A percentile compares a stretch with the other conserved stretches of the same genome.
These are phyloP conservation scores for Zaprionus gabonicus DNA, from an alignment of 1,140 invertebrate species.

Conservation along the genomic window DNA sequence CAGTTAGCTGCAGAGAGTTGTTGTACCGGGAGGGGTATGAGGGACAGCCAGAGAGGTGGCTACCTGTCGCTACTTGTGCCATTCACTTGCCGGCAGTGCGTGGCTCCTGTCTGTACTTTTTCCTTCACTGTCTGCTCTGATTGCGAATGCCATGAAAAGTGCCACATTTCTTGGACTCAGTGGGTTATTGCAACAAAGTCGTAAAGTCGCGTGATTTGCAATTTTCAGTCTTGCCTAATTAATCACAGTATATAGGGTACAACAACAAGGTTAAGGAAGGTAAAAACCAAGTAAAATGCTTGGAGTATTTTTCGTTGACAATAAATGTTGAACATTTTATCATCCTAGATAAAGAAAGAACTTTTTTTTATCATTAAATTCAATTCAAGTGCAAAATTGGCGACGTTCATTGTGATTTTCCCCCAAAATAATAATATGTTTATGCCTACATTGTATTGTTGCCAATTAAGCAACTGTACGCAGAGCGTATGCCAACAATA, in stretches of 20 bases:
- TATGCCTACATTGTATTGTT: conserved; percentile 13
- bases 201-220: conserved; percentile 26
- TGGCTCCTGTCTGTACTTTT: conserved; percentile 43
- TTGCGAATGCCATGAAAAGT: conserved; percentile 61
- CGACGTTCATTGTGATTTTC: background rate
- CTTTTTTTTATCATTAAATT: too few species aligned
- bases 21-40: background rate
- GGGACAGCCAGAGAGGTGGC: conserved; percentile 10
- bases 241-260: conserved; percentile 8
- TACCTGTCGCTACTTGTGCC: conserved; percentile 66
- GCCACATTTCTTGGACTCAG: conserved; percentile 12
- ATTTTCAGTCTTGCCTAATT: conserved; percentile 29
- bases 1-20: conserved; percentile 8
- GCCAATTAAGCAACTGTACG: conserved; percentile 28
- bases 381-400: too few species aligned
- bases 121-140: conserved; percentile 47
- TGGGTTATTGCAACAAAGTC: conserved; percentile 9
- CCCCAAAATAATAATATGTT: background rate
- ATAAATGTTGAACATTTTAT: too few species aligned
- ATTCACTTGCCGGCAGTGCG: conserved; percentile 73
- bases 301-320: too few species aligned
- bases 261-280: background rate
- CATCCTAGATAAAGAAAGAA: too few species aligned
- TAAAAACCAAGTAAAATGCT: background rate
- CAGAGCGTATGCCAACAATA: conserved; percentile 33